These are phyloP conservation scores for Acleris cristana DNA, from an alignment of 2,888 invertebrate species.

Conservation along the genomic window DNA sequence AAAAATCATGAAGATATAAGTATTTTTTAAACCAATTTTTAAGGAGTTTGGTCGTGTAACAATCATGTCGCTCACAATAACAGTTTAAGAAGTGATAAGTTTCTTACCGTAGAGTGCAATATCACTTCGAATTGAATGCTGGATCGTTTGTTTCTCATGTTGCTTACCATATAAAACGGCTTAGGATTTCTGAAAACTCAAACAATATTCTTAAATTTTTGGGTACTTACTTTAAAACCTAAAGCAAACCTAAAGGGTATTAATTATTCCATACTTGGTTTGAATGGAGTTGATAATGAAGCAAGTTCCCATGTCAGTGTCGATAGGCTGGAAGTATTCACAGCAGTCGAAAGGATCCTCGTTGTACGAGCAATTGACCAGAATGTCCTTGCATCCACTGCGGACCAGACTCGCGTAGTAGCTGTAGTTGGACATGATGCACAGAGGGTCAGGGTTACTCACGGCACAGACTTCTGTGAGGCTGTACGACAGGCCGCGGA, in stretches of 20 bases:
- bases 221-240: background rate
- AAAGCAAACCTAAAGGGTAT: background rate
- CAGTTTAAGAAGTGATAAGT: too few species aligned
- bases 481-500: constrained; percentile 86
- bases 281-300: constrained; percentile 85
- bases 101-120: constrained; percentile 74
- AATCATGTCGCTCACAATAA: too few species aligned
- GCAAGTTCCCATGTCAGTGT: constrained; percentile 85
- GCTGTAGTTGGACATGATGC: constrained; percentile 84
- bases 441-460: constrained; percentile 75
- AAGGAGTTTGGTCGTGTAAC: too few species aligned
- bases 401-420: constrained; percentile 84
- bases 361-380: constrained; percentile 82
- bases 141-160: constrained; percentile 77
- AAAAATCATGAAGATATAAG: constrained; percentile 30
- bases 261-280: constrained; percentile 58
- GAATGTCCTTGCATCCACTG: constrained; percentile 75
- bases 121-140: constrained; percentile 75
- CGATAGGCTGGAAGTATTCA: constrained; percentile 82
- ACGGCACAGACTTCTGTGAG: constrained; percentile 85
- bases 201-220: background rate
- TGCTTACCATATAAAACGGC: constrained; percentile 78
- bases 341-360: constrained; percentile 84
- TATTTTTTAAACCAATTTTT: too few species aligned
- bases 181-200: constrained; percentile 59